Conservation (phyloP, 2,113 vertebrate species). For the Passer montanus region DNA sequence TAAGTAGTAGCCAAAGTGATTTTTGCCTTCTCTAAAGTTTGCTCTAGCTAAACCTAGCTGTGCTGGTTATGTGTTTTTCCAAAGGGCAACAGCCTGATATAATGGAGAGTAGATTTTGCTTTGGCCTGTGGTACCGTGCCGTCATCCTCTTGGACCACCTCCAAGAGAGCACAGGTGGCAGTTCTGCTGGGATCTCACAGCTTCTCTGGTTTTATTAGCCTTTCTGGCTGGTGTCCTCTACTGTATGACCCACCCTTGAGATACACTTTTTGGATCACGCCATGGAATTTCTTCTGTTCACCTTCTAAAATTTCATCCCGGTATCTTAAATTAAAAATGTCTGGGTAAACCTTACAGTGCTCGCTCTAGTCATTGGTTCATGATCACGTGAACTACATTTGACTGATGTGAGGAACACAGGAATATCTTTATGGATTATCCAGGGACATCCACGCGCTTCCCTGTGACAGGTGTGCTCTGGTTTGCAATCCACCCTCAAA, state of each 20-base stretch:
- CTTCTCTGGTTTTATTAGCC: slow-evolving; percentile 31
- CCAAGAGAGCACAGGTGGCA: slow-evolving; percentile 15
- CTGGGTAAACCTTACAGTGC: background rate
- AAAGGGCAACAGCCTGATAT: background rate
- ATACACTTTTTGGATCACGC: background rate
- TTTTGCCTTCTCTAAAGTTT: background rate
- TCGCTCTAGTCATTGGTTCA: background rate
- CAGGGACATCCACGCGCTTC: fast-evolving
- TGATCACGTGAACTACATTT: background rate
- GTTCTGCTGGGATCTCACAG: slow-evolving; percentile 32
- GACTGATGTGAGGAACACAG: background rate
- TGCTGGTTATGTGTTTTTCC: background rate
- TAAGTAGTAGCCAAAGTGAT: background rate
- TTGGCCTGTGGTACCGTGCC: background rate
- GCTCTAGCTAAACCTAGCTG: background rate
- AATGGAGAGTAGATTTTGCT: background rate
- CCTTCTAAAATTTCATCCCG: background rate
- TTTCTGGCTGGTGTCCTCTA: background rate
- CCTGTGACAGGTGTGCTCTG: background rate
- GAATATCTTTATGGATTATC: background rate
- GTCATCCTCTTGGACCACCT: background rate
- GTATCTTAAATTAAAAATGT: background rate
- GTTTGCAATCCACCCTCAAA: fast-evolving
- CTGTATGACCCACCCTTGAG: background rate
- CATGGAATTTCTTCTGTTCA: slow-evolving; percentile 8